Conservation (phyloP, 2,888 invertebrate genomes). For the Leptopilina syphax region DNA sequence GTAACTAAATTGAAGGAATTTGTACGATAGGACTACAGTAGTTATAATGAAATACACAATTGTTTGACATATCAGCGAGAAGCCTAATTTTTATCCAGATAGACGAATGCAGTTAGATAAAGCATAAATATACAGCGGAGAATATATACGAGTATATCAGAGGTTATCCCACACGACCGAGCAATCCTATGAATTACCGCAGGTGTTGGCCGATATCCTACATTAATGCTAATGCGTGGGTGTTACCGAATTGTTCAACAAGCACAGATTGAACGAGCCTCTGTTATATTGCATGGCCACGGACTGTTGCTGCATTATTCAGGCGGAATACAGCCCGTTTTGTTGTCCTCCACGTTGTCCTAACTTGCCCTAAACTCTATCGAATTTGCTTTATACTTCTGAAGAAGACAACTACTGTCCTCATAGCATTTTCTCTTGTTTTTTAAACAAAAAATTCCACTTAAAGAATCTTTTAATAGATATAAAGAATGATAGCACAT, state of each 20-base stretch:
- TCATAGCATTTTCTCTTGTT: too few relatives aligned
- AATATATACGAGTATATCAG: constrained; percentile 44
- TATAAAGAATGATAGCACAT: too few relatives aligned
- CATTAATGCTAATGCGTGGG: constrained; percentile 71
- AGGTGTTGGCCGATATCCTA: constrained; percentile 68
- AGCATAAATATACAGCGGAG: constrained; percentile 15
- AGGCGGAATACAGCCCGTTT: constrained; percentile 70
- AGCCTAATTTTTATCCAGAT: constrained; percentile 24
- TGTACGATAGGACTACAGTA: background rate
- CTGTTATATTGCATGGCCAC: constrained; percentile 64
- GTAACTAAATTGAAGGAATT: too few relatives aligned
- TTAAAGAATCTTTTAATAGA: too few relatives aligned
- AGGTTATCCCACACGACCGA: constrained; percentile 53
- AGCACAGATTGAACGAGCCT: constrained; percentile 69
- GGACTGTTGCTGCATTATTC: constrained; percentile 75
- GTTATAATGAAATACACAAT: background rate
- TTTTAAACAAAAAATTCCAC: too few relatives aligned
- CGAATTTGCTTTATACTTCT: constrained; percentile 42
- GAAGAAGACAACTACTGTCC: too few relatives aligned
- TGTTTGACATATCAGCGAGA: constrained; percentile 11
- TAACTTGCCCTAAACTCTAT: constrained; percentile 73
- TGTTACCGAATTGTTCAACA: constrained; percentile 72
- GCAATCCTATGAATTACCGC: constrained; percentile 69
- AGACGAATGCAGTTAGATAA: background rate
- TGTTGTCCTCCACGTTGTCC: constrained; percentile 62